A percentile compares a stretch with the other conserved stretches of the same genome.
These are phyloP conservation scores for Montifringilla adamsi DNA, from an alignment of 2,113 vertebrate genomes.

Conservation along the genomic window DNA sequence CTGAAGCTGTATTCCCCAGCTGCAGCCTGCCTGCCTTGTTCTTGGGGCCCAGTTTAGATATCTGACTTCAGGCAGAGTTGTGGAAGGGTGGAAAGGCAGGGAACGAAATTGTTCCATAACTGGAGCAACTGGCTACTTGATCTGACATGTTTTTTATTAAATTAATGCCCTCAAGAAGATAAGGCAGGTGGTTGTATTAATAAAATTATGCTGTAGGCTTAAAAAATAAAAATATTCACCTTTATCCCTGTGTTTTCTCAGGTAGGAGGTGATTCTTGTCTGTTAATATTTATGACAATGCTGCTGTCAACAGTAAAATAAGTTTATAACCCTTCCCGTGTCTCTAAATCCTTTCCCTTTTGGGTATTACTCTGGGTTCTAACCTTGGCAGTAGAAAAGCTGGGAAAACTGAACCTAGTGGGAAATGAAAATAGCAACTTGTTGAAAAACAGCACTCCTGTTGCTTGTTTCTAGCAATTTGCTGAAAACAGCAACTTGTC, in stretches of 20 bases:
- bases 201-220: background rate
- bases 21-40: background rate
- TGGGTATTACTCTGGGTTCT: background rate
- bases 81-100: background rate
- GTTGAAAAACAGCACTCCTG: background rate
- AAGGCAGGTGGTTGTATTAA: background rate
- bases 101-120: constrained; percentile 20
- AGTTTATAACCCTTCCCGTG: constrained; percentile 38
- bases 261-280: constrained; percentile 49
- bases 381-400: background rate
- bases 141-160: constrained; percentile 56
- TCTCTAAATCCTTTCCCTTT: constrained; percentile 59
- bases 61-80: background rate
- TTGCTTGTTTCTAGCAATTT: background rate
- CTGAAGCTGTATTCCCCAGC: background rate
- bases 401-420: background rate
- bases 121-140: constrained; percentile 44
- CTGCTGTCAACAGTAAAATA: constrained; percentile 64
- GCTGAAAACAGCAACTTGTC: background rate
- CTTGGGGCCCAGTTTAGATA: background rate
- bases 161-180: background rate
- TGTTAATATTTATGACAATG: constrained; percentile 56
- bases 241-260: background rate
- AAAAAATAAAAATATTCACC: background rate
- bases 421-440: background rate